Base-by-base conservation (phyloP, 2,797 vertebrate genomes). In the Huso huso region DNA sequence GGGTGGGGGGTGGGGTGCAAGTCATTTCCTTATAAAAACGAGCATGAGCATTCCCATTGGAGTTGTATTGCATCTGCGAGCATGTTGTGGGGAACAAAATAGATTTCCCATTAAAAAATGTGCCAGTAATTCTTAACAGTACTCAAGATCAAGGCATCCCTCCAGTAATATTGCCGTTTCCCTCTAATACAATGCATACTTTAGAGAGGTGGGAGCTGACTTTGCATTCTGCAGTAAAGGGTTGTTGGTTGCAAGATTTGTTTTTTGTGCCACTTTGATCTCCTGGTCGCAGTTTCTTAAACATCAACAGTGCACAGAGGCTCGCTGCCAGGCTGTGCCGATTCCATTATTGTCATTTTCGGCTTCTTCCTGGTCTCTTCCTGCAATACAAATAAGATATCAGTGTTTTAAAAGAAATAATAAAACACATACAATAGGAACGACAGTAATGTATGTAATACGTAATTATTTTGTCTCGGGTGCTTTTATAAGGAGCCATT, bases 291-390 rank as follows among this genome's bases (percentile, higher is more conserved):
- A 63, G 67, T 55, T 9, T 23, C 49, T 86, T 84, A 99, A 68
- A 99, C 96, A 10, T 99, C 97, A 48, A 99, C 97, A 63, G 97
- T 99, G 83, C 96, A 99, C 72, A 99, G 88, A 65, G 97, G 96
- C 72, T 99, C 93, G 0, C 95, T 96, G 2, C 96, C 96, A 1
- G 96, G 96, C 68, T 99, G 96, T 59, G 94, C 95, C 0, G 96
- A 98, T 64, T 98, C 96, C 85, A 97, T 92, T 64, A 99, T 87
- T 7, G 95, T 97, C 94, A 99, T 99, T 88, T 98, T 99, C 82
- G 97, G 96, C 71, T 99, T 99, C 87, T 96, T 98, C 66, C 95
- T 87, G 0, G 96, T 99, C 79, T 98, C 96, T 83, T 98, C 97
- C 97, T 92, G 73, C 61, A 72, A 62, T 5, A 68, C 0, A 71